Evolutionary conservation across 2,113 vertebrate species (phyloP), one percentile per base, ranked within the genome.

Genomic region (Pseudorasbora parva): DNA sequence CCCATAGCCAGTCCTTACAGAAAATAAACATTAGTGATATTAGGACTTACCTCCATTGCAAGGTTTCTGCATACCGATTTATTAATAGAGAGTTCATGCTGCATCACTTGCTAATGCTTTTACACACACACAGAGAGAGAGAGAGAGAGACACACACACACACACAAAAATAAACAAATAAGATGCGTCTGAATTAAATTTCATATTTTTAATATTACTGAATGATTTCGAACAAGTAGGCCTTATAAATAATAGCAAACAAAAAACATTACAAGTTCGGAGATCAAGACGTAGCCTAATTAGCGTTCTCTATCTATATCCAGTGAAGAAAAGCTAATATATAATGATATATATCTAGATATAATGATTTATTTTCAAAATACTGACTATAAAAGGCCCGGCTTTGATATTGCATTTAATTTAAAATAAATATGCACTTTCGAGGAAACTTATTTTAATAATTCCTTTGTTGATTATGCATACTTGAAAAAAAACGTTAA

Each of bases 1-100:
- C 96, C 96, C 23, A 92, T 94, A 27, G 88, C 88, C 56, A 89
- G 90, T 84, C 93, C 95, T 95, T 86, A 45, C 83, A 88, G 27
- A 80, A 89, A 64, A 85, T 86, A 27, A 15, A 43, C 60, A 21
- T 75, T 11, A 62, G 15, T 5, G 19, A 25, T 21, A 82, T 78
- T 33, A 84, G 51, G 49, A 41, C 71, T 41, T 76, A 60, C 12
- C 45, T 17, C 14, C 12, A 27, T 45, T 62, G 4, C n/a, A 78
- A 25, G 14, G n/a, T 57, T 12, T 21, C 49, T 23, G 21, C 2
- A 9, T 74, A 21, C 72, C 72, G 5, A 30, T n/a, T 37, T 37
- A 33, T 49, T 25, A 51, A 10, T 49, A 51, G 3, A 17, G 5
- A 25, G 8, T 17, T 49, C 49, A 27, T 27, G 17, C 43, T 25